Evolutionary conservation across 2,797 vertebrate genomes (phyloP).

Genomic region (Holocentrus rufus): DNA sequence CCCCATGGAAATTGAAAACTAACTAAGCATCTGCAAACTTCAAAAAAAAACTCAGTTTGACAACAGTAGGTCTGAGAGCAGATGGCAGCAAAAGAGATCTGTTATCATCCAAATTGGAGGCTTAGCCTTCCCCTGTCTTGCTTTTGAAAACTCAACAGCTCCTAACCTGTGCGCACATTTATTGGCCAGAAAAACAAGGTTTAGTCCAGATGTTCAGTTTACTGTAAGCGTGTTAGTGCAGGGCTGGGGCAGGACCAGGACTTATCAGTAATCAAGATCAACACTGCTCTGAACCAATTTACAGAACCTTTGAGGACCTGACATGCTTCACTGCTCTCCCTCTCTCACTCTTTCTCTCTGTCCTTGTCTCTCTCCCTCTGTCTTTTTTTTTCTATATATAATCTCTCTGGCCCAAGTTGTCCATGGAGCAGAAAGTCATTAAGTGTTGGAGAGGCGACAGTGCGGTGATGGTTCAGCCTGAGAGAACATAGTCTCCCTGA

Average conservation of each 20-base stretch:
- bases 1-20: conserved; percentile 6
- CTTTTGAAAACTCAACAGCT: conserved; percentile 23
- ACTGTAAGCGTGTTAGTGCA: conserved; percentile 16
- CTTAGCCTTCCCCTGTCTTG: conserved; percentile 8
- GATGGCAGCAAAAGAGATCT: conserved; percentile 5
- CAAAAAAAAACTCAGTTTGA: conserved; percentile 27
- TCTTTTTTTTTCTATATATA: conserved; percentile 63
- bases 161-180: conserved; percentile 25
- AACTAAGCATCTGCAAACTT: conserved; percentile 39
- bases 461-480: conserved; percentile 74
- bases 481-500: conserved; percentile 73
- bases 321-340: conserved; percentile 57
- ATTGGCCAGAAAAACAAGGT: conserved; percentile 26
- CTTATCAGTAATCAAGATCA: conserved; percentile 72
- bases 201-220: conserved; percentile 40
- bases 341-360: conserved; percentile 12
- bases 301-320: conserved; percentile 55
- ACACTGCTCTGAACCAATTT: conserved; percentile 69
- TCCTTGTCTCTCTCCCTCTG: conserved; percentile 16
- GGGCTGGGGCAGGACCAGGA: conserved; percentile 41
- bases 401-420: conserved; percentile 72
- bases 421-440: conserved; percentile 79
- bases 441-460: conserved; percentile 73
- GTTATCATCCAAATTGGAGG: neutral
- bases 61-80: conserved; percentile 40